Conservation (phyloP, 92 coral and sea anemone genomes). For the Actinernus sp. region DNA sequence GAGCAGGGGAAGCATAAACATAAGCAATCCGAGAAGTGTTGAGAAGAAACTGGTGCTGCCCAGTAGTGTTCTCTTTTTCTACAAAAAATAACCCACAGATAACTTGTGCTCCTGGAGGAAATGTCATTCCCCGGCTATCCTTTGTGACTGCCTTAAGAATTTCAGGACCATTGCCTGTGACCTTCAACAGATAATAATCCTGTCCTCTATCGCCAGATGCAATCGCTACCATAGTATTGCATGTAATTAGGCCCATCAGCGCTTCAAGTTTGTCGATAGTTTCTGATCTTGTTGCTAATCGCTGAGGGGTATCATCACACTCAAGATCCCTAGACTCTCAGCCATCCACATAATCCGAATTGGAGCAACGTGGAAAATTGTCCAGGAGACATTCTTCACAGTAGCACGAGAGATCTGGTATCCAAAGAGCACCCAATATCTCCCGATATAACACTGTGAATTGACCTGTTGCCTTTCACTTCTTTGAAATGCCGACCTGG, state of each 20-base stretch:
- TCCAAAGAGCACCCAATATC: constrained; percentile 16
- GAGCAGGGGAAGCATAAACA: constrained; percentile 8
- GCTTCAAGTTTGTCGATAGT: not conserved
- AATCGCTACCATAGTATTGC: constrained; percentile 16
- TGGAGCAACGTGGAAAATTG: not conserved
- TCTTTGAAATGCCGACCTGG: constrained; percentile 8
- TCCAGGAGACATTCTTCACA: not conserved
- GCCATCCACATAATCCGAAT: constrained; percentile 1
- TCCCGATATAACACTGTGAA: constrained; percentile 16
- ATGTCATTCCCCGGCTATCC: constrained; percentile 10
- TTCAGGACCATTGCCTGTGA: constrained; percentile 24
- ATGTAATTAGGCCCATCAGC: not conserved
- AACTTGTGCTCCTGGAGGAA: constrained; percentile 15
- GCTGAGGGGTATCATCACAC: not conserved
- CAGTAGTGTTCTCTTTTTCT: not conserved
- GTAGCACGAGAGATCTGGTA: constrained; percentile 24
- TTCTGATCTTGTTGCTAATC: constrained; percentile 1
- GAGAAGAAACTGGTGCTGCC: not conserved
- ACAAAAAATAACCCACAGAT: constrained; percentile 2
- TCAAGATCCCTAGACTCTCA: constrained; percentile 1
- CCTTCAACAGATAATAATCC: constrained; percentile 20
- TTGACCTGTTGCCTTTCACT: constrained; percentile 10
- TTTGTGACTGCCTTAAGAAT: not conserved
- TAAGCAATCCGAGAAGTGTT: not conserved
- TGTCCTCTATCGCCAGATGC: constrained; percentile 26